Evolutionary conservation across 2,888 invertebrate species (phyloP), one percentile per base, ranked within the genome.

Genomic region (Pachycephus smyrnensis): DNA sequence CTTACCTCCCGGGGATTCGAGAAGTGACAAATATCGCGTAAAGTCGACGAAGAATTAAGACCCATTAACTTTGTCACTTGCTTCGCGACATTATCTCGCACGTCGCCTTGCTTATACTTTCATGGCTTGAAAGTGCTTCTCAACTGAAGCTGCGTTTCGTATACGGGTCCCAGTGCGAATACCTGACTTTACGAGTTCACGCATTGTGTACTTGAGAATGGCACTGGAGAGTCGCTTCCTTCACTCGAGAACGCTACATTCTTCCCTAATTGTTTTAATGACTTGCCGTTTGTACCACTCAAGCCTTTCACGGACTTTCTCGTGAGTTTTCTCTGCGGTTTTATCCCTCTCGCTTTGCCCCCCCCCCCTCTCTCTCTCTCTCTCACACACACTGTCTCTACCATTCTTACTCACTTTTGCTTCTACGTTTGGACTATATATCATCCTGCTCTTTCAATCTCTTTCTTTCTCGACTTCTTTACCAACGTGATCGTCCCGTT

Each of bases 201-300:
- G 55, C 55, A 55, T 23, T 55, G 23, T 23, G 55, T 55, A 55
- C 2, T 55, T 55, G 23, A 2, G 55, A 55, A 55, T 55, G 55
- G 55, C 55, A 55, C 55, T 9, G 55, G 55, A 55, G 55, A 23
- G 55, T 55, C 55, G 15, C 55, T 23, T 55, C 23, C 23, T 77
- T 73, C 73, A 73, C 37, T 23, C 55, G 23, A 55, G 40, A 69
- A 68, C 15, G 71, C 76, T 73, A 55, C 69, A 69, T 79, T 84
- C 84, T 82, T 81, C 79, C 80, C 84, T 89, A 88, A 89, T 89
- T 88, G 88, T 87, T 86, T 87, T 87, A 89, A 89, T 86, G 88
- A 86, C 86, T 84, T 82, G 78, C 80, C 82, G 81, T 82, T 83
- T 79, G 76, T 82, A 75, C 76, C 77, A 12, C 68, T 73, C 75